Evolutionary conservation across 2,888 invertebrate genomes (phyloP), one percentile per base, ranked within the genome.

Genomic region (Yponomeuta evonymella): DNA sequence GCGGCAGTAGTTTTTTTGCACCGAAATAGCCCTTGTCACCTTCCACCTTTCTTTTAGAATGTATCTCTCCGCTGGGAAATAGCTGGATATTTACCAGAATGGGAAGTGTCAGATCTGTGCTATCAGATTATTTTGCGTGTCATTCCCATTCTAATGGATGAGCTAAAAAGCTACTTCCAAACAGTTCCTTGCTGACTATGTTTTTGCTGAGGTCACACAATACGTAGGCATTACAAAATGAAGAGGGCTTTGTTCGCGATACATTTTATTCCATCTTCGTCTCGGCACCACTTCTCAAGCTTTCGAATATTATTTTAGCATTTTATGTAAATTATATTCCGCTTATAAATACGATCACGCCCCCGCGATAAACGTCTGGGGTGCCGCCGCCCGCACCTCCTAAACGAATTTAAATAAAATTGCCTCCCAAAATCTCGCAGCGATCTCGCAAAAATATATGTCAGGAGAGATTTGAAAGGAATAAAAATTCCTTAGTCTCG

Each of bases 321-420:
- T 63, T 69, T 36, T 12, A 64, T 66, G 69, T 69, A 69, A 72
- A 71, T 65, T 71, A 51, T 79, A 15, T 72, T 80, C 83, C 83
- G 79, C 82, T 89, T 90, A 84, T 86, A 88, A 90, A 88, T 84
- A 88, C 87, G 86, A 86, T 87, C 90, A 90, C 90, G 89, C 85
- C 84, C 82, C 80, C 78, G 78, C 88, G 86, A 88, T 91, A 90
- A 91, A 90, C 83, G 89, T 86, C 86, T 88, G 78, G 85, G 87
- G 85, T 79, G 84, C 83, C 85, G 84, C 86, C 86, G 84, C 88
- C 87, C 88, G 82, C 86, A 83, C 83, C 85, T 82, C 79, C 85
- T 89, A 88, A 90, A 87, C 90, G 88, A 91, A 91, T 90, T 91
- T 91, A 89, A 90, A 91, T 90, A 91, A 90, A 90, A 89, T 89